phyloP scores from a whole-genome alignment of 2,888 invertebrate genomes.

The Acanthopleura granulata region DNA sequence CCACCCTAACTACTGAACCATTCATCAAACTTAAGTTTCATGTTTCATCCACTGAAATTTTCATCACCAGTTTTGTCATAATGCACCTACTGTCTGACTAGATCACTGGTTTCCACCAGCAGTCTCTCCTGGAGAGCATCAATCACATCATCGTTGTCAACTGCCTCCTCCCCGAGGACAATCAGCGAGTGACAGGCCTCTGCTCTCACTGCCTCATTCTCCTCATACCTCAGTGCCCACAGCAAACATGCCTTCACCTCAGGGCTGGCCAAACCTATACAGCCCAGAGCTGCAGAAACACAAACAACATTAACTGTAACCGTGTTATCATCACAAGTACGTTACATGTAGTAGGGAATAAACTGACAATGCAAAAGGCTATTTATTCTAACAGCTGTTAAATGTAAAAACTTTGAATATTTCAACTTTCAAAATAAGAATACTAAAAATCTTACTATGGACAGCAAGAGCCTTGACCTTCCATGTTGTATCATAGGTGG shows the following conservation, averaged over 20 bases:
- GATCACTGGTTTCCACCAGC: conserved; percentile 61
- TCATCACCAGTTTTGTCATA: too few relatives aligned
- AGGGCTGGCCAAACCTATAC: conserved; percentile 55
- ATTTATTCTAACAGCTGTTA: too few relatives aligned
- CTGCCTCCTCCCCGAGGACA: conserved; percentile 36
- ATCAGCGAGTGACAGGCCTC: conserved; percentile 67
- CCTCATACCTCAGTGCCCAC: conserved; percentile 68
- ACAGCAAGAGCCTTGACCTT: conserved; percentile 69
- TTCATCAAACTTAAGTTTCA: too few relatives aligned
- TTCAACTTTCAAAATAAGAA: too few relatives aligned
- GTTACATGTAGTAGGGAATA: too few relatives aligned
- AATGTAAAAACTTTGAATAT: too few relatives aligned
- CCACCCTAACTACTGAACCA: too few relatives aligned
- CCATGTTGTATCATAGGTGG: conserved; percentile 68
- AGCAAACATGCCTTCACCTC: conserved; percentile 59
- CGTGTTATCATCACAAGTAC: too few relatives aligned
- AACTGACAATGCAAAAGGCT: too few relatives aligned
- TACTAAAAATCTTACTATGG: conserved; percentile 65
- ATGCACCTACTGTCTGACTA: conserved; percentile 59
- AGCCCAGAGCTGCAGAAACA: conserved; percentile 60
- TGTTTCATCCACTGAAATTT: too few relatives aligned
- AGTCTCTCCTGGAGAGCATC: conserved; percentile 65
- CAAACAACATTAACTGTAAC: background rate
- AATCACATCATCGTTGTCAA: conserved; percentile 58
- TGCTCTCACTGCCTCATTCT: conserved; percentile 63